Percentiles rank a stretch among this genome's conserved stretches.
These are phyloP conservation scores for Triops cancriformis DNA, from an alignment of 1,140 invertebrate species.

Conservation along the genomic window DNA sequence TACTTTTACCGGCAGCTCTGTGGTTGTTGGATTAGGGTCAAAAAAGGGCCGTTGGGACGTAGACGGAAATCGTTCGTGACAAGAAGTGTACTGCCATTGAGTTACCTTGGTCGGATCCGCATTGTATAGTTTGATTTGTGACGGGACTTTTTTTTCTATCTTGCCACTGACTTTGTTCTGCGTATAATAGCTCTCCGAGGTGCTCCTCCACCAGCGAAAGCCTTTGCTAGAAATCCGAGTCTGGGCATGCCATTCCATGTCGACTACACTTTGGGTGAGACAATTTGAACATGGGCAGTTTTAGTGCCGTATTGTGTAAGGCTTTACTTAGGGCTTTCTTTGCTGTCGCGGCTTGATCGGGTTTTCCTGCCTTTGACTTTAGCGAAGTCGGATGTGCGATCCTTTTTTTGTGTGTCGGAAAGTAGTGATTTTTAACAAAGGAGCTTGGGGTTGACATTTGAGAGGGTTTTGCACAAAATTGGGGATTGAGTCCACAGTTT, in stretches of 20 bases:
- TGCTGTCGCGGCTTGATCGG: not conserved
- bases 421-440: not conserved
- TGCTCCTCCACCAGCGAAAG: not conserved
- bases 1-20: not conserved
- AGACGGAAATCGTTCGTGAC: not conserved
- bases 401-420: not conserved
- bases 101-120: not conserved
- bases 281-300: not conserved
- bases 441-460: not conserved
- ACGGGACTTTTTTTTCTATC: not conserved
- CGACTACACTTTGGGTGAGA: not conserved
- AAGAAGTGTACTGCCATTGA: not conserved
- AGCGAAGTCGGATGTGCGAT: not conserved
- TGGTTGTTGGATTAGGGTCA: not conserved
- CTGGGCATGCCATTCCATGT: constrained; percentile 3
- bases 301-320: not conserved
- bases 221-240: not conserved
- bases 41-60: not conserved
- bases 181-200: not conserved
- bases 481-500: constrained; percentile 17
- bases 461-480: not conserved
- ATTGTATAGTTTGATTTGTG: not conserved
- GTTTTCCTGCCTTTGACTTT: not conserved
- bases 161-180: not conserved
- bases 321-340: not conserved